A percentile compares a stretch with the other conserved stretches of the same genome.
Evolutionary conservation across 2,113 vertebrate species (phyloP).

Genomic region (Craseonycteris thonglongyai): DNA sequence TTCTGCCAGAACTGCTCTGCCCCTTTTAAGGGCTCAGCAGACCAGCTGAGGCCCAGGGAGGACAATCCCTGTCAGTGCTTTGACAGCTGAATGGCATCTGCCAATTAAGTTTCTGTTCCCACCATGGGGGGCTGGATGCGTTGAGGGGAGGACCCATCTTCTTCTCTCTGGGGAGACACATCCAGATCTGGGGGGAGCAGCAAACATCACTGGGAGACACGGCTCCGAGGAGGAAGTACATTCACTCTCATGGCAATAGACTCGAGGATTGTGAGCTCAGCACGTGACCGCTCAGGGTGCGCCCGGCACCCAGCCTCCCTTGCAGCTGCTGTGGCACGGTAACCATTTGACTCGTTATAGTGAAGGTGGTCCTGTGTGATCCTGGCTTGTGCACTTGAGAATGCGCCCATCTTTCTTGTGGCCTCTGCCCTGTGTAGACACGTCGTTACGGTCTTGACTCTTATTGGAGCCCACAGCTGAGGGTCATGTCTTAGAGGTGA

Average conservation of each 20-base stretch:
- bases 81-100: background rate
- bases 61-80: background rate
- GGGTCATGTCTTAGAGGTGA: no score
- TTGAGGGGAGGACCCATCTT: no score
- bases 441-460: background rate
- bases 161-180: no score
- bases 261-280: background rate
- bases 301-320: background rate
- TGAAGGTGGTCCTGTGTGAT: rapidly evolving
- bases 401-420: background rate
- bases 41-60: background rate
- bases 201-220: rapidly evolving
- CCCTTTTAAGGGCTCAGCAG: background rate
- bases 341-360: rapidly evolving
- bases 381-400: background rate
- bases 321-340: no score
- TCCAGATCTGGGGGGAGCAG: background rate
- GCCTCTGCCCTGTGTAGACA: rapidly evolving
- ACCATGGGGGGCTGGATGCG: no score
- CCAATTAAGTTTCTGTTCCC: background rate
- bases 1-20: background rate
- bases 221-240: no score
- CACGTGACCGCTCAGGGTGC: background rate
- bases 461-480: background rate
- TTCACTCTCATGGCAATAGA: background rate